Conservation (phyloP, 2,888 invertebrate genomes). For the Tipula unca region DNA sequence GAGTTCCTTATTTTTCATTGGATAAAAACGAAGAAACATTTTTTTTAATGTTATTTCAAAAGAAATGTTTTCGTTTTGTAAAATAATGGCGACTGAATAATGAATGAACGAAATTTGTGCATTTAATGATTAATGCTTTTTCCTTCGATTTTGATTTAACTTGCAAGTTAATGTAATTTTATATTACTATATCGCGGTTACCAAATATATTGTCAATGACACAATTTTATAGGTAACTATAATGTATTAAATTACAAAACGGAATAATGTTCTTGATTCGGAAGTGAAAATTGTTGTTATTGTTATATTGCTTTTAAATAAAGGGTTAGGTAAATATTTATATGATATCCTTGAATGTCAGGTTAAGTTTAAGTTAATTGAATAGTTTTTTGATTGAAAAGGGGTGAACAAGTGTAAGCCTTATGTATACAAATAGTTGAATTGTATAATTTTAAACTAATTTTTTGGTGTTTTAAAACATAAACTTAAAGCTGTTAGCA, state of each 20-base stretch:
- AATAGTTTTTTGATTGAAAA: background rate
- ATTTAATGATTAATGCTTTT: background rate
- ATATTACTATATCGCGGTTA: background rate
- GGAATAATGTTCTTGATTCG: background rate
- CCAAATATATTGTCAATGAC: background rate
- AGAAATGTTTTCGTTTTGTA: background rate
- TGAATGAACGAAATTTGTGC: background rate
- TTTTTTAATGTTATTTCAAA: background rate
- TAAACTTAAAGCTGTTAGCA: no score
- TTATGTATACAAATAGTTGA: no score
- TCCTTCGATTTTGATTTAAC: background rate
- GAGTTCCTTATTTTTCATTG: conserved; percentile 8
- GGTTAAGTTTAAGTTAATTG: background rate
- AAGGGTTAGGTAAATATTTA: background rate
- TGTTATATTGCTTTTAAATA: background rate
- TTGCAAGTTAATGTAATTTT: background rate
- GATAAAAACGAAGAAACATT: background rate
- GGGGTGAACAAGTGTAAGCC: background rate
- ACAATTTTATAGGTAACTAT: background rate
- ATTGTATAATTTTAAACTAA: background rate
- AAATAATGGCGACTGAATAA: background rate
- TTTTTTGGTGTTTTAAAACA: no score
- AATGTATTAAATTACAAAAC: background rate
- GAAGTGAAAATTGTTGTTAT: background rate
- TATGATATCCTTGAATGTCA: background rate